These are phyloP conservation scores for Cepaea hortensis DNA, from an alignment of 2,888 invertebrate genomes.

Conservation along the genomic window DNA sequence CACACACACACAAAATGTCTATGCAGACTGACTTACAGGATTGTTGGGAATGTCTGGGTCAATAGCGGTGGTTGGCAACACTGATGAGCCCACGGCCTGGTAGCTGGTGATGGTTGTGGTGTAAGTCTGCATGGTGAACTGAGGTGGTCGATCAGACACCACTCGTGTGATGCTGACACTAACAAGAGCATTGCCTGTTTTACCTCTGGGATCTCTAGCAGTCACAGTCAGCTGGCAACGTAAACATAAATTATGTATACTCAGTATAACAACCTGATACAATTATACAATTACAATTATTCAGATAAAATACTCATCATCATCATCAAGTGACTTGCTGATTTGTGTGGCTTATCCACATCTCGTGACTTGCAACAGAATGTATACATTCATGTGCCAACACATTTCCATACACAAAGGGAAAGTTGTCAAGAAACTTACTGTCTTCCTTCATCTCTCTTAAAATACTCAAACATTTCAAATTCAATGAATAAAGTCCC, in stretches of 20 bases:
- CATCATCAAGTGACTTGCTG: too few species aligned
- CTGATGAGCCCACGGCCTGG: neutral
- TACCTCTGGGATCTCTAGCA: slow-evolving; percentile 61
- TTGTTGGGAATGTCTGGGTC: slow-evolving; percentile 48
- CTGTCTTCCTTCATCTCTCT: too few species aligned
- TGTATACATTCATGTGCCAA: too few species aligned
- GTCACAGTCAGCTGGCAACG: slow-evolving; percentile 57
- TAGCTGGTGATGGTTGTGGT: slow-evolving; percentile 34
- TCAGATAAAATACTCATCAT: too few species aligned
- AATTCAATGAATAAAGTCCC: too few species aligned
- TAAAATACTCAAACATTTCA: too few species aligned
- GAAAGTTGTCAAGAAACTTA: too few species aligned
- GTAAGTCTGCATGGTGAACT: slow-evolving; percentile 51
- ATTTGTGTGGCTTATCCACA: too few species aligned
- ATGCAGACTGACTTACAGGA: slow-evolving; percentile 21
- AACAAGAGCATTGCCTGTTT: slow-evolving; percentile 63
- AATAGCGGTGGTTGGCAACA: slow-evolving; percentile 44
- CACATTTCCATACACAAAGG: too few species aligned
- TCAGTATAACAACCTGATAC: neutral
- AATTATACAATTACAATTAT: neutral
- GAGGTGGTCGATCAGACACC: slow-evolving; percentile 56
- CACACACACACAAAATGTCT: neutral
- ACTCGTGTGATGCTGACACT: slow-evolving; percentile 56
- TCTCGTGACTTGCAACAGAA: too few species aligned
- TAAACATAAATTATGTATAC: neutral